phyloP scores from a whole-genome alignment of 30 jellyfish, hydroid and myxozoan genomes.

The Chrysaora quinquecirrha region DNA sequence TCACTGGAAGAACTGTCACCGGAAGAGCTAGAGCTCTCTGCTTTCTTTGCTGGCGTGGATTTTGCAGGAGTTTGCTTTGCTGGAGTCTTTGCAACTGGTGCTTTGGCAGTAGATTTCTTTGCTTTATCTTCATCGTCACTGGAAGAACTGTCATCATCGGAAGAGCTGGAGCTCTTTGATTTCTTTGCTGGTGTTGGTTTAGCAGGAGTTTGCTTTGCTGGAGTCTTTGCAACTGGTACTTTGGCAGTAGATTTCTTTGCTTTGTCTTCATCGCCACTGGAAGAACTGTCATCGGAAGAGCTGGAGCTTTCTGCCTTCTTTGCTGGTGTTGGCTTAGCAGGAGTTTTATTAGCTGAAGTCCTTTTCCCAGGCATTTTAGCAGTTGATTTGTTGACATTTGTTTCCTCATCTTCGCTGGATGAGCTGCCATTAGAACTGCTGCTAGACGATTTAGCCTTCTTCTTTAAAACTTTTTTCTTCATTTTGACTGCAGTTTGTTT shows the following conservation, averaged over 20 bases:
- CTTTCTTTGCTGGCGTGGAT: neutral
- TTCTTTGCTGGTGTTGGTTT: too few relatives aligned
- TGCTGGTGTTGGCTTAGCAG: neutral
- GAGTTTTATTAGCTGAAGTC: neutral
- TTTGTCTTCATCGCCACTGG: slow-evolving; percentile 39
- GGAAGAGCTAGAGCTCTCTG: neutral
- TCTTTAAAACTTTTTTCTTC: too few relatives aligned
- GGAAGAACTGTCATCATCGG: slow-evolving; percentile 45
- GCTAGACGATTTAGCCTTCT: neutral
- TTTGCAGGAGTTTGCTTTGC: neutral
- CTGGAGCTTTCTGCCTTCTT: slow-evolving; percentile 19
- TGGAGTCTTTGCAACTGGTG: neutral
- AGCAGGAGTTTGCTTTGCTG: slow-evolving; percentile 6
- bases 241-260: neutral
- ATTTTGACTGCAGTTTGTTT: too few relatives aligned
- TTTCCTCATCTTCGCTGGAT: neutral
- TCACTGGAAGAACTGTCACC: slow-evolving; percentile 7
- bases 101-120: too few relatives aligned
- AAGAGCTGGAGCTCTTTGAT: slow-evolving; percentile 13
- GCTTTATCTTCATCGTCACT: slow-evolving; percentile 38
- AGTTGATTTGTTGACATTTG: neutral
- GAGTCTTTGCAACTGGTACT: neutral
- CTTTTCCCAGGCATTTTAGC: neutral
- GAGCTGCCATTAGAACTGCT: neutral
- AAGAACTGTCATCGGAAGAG: slow-evolving; percentile 29